Percentiles rank a stretch among this genome's conserved stretches.
Evolutionary conservation across 2,888 invertebrate species (phyloP).

Genomic region (Lithodes maja): DNA sequence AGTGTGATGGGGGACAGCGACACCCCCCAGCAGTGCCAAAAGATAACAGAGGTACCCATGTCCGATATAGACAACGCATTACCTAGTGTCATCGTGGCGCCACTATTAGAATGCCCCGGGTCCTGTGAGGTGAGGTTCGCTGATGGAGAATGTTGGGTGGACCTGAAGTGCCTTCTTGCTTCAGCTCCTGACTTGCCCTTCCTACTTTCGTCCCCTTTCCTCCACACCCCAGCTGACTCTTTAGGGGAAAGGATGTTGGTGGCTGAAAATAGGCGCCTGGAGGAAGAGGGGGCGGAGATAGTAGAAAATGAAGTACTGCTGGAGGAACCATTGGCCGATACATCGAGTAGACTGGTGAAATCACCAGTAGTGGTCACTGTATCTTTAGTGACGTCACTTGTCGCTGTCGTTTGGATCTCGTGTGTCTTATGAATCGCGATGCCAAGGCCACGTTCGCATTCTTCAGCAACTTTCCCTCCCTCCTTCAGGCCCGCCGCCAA

Average conservation of each 20-base stretch:
- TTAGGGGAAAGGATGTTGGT: not conserved
- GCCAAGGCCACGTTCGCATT: not conserved
- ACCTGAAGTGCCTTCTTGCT: not conserved
- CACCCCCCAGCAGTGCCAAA: not conserved
- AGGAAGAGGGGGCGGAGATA: not conserved
- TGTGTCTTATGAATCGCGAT: not conserved
- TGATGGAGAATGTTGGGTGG: not conserved
- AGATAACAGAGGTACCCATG: not conserved
- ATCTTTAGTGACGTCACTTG: not conserved
- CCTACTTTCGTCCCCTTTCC: not conserved
- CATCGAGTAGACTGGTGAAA: not conserved
- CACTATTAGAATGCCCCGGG: not conserved
- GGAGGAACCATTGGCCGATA: not conserved
- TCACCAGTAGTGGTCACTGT: not conserved
- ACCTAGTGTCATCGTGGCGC: not conserved
- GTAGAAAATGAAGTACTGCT: not conserved
- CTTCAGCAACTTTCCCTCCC: not conserved
- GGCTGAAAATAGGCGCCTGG: not conserved
- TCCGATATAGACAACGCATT: not conserved
- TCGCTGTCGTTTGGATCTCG: not conserved
- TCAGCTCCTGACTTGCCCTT: not conserved
- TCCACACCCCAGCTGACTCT: not conserved
- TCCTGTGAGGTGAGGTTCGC: not conserved
- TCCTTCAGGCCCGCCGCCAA: not conserved
- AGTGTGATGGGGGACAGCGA: not conserved